phyloP scores from a whole-genome alignment of 2,888 invertebrate species.

The Dendrolimus pini region DNA sequence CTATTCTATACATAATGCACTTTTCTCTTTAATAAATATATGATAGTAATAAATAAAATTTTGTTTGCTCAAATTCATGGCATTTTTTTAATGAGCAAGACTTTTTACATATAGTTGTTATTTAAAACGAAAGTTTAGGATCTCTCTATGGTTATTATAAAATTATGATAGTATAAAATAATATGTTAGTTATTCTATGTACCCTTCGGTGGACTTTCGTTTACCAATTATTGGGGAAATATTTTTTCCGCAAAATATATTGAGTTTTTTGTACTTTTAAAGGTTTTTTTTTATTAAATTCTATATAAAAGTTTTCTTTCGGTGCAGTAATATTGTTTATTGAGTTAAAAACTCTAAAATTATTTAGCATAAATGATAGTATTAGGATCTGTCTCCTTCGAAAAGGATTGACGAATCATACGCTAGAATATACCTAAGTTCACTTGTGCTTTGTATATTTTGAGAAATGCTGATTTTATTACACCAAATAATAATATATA shows the following conservation, averaged over 20 bases:
- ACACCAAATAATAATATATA: constrained; percentile 41
- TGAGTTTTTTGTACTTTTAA: constrained; percentile 23
- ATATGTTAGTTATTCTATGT: constrained; percentile 22
- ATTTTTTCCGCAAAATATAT: constrained; percentile 16
- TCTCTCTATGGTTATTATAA: constrained; percentile 40
- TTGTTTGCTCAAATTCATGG: constrained; percentile 72
- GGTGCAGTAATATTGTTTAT: constrained; percentile 51
- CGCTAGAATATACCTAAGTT: constrained; percentile 76
- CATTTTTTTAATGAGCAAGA: constrained; percentile 64
- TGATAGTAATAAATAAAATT: constrained; percentile 22
- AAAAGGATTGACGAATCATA: constrained; percentile 62
- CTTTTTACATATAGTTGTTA: constrained; percentile 28
- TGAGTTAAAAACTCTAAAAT: constrained; percentile 54
- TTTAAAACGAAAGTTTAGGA: constrained; percentile 39
- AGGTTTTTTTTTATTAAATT: constrained; percentile 21
- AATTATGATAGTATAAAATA: constrained; percentile 13
- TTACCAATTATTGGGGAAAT: constrained; percentile 33
- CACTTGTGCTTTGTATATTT: constrained; percentile 67
- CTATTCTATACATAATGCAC: background rate
- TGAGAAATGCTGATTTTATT: constrained; percentile 39
- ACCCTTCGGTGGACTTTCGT: constrained; percentile 41
- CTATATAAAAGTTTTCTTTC: constrained; percentile 26
- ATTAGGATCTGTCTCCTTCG: constrained; percentile 40
- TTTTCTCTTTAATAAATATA: no score
- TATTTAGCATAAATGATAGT: constrained; percentile 22